These are phyloP conservation scores for Euclidia mi DNA, from an alignment of 2,888 invertebrate genomes.

Conservation along the genomic window DNA sequence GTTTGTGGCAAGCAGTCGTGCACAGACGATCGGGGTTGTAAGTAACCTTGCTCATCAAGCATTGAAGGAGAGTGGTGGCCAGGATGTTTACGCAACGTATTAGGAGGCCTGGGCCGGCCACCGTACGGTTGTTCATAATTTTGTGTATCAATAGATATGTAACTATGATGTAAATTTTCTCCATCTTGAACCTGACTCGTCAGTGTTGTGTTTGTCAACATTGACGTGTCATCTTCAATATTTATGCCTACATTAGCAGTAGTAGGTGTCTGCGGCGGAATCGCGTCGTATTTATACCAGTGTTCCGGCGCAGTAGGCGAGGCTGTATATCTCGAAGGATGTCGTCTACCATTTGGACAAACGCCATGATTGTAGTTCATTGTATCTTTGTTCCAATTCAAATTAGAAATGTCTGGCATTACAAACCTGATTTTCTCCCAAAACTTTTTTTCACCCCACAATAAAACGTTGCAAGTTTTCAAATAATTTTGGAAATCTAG, in stretches of 20 bases:
- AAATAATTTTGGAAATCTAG: slow-evolving; percentile 93
- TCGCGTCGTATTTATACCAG: slow-evolving; percentile 92
- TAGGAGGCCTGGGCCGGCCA: slow-evolving; percentile 84
- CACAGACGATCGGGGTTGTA: slow-evolving; percentile 87
- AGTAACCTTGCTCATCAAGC: slow-evolving; percentile 88
- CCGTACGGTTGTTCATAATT: slow-evolving; percentile 87
- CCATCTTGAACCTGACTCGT: slow-evolving; percentile 92
- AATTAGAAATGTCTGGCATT: slow-evolving; percentile 93
- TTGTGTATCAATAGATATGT: slow-evolving; percentile 91
- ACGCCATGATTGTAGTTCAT: slow-evolving; percentile 88
- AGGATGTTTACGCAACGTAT: slow-evolving; percentile 84
- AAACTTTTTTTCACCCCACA: slow-evolving; percentile 96
- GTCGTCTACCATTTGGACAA: slow-evolving; percentile 89
- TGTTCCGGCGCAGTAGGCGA: slow-evolving; percentile 93
- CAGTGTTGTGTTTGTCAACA: slow-evolving; percentile 90
- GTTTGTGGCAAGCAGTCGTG: slow-evolving; percentile 88
- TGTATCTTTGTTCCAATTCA: slow-evolving; percentile 90
- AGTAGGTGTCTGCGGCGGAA: slow-evolving; percentile 89
- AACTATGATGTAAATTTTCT: slow-evolving; percentile 92
- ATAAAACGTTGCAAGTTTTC: slow-evolving; percentile 92
- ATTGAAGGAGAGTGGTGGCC: slow-evolving; percentile 83
- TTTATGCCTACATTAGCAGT: slow-evolving; percentile 86
- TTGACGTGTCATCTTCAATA: slow-evolving; percentile 91
- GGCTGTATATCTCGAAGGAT: slow-evolving; percentile 92
- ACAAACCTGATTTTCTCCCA: slow-evolving; percentile 96